These are phyloP conservation scores for Antennarius striatus DNA, from an alignment of 2,113 vertebrate genomes.

Conservation along the genomic window DNA sequence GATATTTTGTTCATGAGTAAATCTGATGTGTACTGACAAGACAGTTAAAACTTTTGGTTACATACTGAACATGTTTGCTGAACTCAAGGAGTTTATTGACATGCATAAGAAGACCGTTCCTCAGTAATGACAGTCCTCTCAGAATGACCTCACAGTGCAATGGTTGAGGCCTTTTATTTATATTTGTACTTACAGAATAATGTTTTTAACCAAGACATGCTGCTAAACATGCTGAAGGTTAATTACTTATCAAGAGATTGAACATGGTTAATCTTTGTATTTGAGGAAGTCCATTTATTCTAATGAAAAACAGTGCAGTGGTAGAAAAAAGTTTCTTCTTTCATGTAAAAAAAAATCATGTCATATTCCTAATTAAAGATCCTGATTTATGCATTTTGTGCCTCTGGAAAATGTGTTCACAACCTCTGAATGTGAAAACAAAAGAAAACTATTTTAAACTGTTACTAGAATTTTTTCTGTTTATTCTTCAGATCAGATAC, in stretches of 20 bases:
- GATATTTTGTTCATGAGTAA: constrained; percentile 21
- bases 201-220: constrained; percentile 16
- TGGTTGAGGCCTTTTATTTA: constrained; percentile 1
- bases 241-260: constrained; percentile 13
- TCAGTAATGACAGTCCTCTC: not conserved
- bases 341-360: not conserved
- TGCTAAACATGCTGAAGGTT: constrained; percentile 29
- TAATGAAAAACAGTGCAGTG: constrained; percentile 1
- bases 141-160: not conserved
- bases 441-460: constrained; percentile 29
- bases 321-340: constrained; percentile 36
- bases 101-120: not conserved
- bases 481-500: not conserved
- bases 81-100: constrained; percentile 12
- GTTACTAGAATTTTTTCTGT: not conserved
- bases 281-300: constrained; percentile 27
- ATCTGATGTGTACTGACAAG: not conserved
- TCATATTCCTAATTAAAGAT: no score
- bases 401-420: constrained; percentile 20
- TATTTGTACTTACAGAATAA: constrained; percentile 22
- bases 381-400: constrained; percentile 21
- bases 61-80: constrained; percentile 9
- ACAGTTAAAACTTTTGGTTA: not conserved
- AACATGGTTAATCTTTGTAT: constrained; percentile 13
- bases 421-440: constrained; percentile 35